These are phyloP conservation scores for Chrysogorgia sp. DNA, from an alignment of 92 coral and sea anemone genomes.

Conservation along the genomic window DNA sequence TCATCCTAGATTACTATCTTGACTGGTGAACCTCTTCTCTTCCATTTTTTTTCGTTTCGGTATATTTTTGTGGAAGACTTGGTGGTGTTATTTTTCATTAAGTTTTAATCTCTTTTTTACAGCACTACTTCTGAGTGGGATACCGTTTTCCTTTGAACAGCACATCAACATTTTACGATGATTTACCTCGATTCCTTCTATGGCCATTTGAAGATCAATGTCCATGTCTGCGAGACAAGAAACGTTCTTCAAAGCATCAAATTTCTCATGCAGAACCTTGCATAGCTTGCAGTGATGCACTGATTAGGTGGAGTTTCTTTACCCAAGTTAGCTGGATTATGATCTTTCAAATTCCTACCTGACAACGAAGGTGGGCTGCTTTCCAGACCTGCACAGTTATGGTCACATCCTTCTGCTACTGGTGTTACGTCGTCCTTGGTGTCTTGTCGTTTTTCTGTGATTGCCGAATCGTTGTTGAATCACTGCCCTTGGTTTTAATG, in stretches of 20 bases:
- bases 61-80: background rate
- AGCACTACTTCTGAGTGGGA: background rate
- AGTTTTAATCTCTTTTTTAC: background rate
- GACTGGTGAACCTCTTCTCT: too few relatives aligned
- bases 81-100: background rate
- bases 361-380: background rate
- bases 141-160: background rate
- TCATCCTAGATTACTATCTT: too few relatives aligned
- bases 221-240: background rate
- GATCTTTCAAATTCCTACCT: background rate
- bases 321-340: background rate
- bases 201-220: background rate
- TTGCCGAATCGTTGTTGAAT: background rate
- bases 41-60: too few relatives aligned
- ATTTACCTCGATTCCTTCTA: background rate
- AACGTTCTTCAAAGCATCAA: background rate
- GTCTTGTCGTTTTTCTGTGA: background rate
- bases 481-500: background rate
- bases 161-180: background rate
- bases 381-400: background rate
- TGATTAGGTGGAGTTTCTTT: background rate
- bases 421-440: too few relatives aligned
- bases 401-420: background rate
- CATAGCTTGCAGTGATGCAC: background rate
- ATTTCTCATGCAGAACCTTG: slow-evolving; percentile 1